Percentiles rank a stretch among this genome's conserved stretches.
Conservation (phyloP, 2,888 invertebrate genomes). For the Colletes collaris region DNA sequence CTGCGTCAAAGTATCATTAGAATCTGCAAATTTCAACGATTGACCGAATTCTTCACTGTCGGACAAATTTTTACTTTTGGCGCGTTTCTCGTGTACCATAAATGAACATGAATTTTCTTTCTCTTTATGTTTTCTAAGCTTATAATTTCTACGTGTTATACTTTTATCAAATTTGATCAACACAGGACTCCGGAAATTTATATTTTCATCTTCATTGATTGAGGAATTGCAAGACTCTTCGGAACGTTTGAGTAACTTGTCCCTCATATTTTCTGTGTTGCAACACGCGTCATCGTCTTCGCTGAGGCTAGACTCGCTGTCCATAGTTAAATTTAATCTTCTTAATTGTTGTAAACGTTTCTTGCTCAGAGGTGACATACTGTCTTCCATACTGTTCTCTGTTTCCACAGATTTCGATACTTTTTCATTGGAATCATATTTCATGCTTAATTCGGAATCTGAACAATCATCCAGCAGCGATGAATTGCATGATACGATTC, state of each 20-base stretch:
- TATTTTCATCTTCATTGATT: neutral
- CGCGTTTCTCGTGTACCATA: neutral
- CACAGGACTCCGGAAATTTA: neutral
- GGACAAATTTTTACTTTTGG: neutral
- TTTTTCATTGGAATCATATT: neutral
- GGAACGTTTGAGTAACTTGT: conserved; percentile 13
- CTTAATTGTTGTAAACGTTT: conserved; percentile 53
- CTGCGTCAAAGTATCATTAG: neutral
- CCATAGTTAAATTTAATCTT: conserved; percentile 54
- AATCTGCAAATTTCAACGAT: neutral
- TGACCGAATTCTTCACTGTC: neutral
- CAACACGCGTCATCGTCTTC: conserved; percentile 25
- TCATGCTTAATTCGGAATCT: neutral
- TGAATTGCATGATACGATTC: conserved; percentile 46
- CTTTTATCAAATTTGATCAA: neutral
- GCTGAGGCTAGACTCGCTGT: conserved; percentile 46
- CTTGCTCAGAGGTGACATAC: conserved; percentile 24
- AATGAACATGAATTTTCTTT: neutral
- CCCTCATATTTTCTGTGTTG: conserved; percentile 24
- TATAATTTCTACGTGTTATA: neutral
- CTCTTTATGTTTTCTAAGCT: neutral
- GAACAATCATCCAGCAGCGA: neutral
- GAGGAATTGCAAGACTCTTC: neutral
- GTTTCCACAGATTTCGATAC: neutral
- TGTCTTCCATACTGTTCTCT: conserved; percentile 6